These are phyloP conservation scores for Ophiothrix spiculata DNA, from an alignment of 35 echinoderm and acorn worm genomes.

Conservation along the genomic window DNA sequence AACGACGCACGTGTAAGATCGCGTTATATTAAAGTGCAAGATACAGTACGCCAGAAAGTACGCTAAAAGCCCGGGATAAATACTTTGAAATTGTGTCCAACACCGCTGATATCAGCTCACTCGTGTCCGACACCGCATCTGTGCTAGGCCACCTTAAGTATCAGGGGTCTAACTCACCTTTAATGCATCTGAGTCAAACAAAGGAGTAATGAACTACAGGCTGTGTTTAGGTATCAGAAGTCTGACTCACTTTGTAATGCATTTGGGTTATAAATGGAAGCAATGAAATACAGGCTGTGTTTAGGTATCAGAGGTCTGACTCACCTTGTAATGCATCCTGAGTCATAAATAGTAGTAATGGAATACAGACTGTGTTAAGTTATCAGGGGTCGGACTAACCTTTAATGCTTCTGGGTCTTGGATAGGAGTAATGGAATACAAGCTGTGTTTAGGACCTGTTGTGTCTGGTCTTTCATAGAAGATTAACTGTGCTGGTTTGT, in stretches of 20 bases:
- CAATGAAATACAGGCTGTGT: not conserved
- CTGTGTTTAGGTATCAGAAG: not conserved
- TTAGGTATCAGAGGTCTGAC: not conserved
- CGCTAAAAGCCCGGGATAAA: no score
- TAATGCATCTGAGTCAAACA: not conserved
- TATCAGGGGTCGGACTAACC: slow-evolving; percentile 43
- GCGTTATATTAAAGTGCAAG: no score
- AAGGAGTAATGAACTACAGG: not conserved
- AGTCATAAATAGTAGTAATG: not conserved
- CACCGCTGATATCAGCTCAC: no score
- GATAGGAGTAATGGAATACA: slow-evolving; percentile 23
- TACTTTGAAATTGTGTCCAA: no score
- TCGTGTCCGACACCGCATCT: no score
- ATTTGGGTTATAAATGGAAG: not conserved
- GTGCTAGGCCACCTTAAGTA: no score
- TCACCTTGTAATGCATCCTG: not conserved
- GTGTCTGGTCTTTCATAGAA: slow-evolving; percentile 48
- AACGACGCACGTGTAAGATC: no score
- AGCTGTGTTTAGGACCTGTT: slow-evolving; percentile 34
- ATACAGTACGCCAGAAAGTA: no score
- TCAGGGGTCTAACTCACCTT: no score
- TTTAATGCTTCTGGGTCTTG: slow-evolving; percentile 49
- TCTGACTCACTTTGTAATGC: not conserved
- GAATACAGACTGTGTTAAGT: not conserved
- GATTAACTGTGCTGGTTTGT: slow-evolving; percentile 24